A percentile compares a stretch with the other conserved stretches of the same genome.
These are phyloP conservation scores for Pyrocoelia pectoralis DNA, from an alignment of 2,888 invertebrate genomes.

Conservation along the genomic window DNA sequence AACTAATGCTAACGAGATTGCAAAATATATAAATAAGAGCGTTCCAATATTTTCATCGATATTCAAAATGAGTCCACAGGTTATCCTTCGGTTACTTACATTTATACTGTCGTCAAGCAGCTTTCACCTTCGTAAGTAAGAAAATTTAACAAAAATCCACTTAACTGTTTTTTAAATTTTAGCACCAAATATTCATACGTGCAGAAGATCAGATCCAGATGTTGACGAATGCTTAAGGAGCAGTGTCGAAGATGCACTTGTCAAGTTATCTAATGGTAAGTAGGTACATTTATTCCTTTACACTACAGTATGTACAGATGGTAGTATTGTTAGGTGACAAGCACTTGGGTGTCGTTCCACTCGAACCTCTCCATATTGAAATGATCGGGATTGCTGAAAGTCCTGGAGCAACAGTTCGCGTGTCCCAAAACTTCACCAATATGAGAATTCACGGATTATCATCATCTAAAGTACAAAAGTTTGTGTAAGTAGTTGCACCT, in stretches of 20 bases:
- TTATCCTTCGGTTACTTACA: too few species aligned
- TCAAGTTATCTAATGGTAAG: slow-evolving; percentile 67
- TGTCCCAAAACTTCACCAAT: slow-evolving; percentile 70
- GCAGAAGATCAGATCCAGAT: slow-evolving; percentile 61
- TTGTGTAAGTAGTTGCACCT: slow-evolving; percentile 66
- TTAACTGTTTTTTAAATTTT: too few species aligned
- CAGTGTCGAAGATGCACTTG: slow-evolving; percentile 66
- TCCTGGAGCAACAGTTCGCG: slow-evolving; percentile 61
- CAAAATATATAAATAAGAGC: too few species aligned
- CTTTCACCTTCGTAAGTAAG: too few species aligned
- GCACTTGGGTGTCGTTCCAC: slow-evolving; percentile 62
- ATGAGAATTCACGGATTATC: slow-evolving; percentile 70
- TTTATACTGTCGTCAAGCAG: too few species aligned
- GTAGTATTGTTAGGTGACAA: slow-evolving; percentile 43
- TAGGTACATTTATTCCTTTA: not conserved
- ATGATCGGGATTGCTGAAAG: slow-evolving; percentile 65
- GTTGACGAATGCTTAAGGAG: slow-evolving; percentile 67
- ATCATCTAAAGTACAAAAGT: slow-evolving; percentile 63
- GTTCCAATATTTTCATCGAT: too few species aligned
- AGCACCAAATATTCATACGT: slow-evolving; percentile 7
- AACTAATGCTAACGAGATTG: too few species aligned
- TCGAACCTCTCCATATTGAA: slow-evolving; percentile 70
- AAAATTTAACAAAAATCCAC: too few species aligned
- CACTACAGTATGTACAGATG: too few species aligned
- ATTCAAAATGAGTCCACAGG: too few species aligned